Evolutionary conservation across 1,140 invertebrate genomes (phyloP).

Genomic region (Drosophila nikananu): DNA sequence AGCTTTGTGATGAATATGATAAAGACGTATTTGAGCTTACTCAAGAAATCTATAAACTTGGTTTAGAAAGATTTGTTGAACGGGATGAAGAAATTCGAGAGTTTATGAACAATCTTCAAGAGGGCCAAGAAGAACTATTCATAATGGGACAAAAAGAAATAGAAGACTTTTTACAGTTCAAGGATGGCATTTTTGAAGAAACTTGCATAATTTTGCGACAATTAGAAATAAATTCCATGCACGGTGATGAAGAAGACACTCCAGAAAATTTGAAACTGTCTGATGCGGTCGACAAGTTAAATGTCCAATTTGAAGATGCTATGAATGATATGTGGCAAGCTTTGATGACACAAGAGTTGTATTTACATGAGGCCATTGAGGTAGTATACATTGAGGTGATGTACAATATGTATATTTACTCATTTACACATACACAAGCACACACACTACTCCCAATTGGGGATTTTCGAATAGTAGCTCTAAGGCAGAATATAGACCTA

Average conservation of each 20-base stretch:
- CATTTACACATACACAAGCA: too few relatives aligned
- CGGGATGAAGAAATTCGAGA: constrained; percentile 89
- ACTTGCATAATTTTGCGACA: constrained; percentile 64
- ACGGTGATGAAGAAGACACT: constrained; percentile 58
- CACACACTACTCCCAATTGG: not conserved
- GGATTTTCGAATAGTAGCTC: too few relatives aligned
- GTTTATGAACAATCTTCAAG: constrained; percentile 89
- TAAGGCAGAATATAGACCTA: too few relatives aligned
- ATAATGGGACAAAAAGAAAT: constrained; percentile 54
- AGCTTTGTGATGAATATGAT: constrained; percentile 84
- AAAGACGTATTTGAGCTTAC: constrained; percentile 88
- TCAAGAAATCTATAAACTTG: constrained; percentile 89
- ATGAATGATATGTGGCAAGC: constrained; percentile 90
- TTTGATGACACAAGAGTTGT: constrained; percentile 91
- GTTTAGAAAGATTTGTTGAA: constrained; percentile 88
- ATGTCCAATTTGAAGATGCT: constrained; percentile 85
- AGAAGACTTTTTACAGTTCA: constrained; percentile 62
- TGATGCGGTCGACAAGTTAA: constrained; percentile 79
- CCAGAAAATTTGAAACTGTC: constrained; percentile 74
- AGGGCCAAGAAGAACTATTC: constrained; percentile 86
- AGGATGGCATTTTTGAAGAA: constrained; percentile 58
- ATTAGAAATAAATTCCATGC: constrained; percentile 49
- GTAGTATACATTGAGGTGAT: constrained; percentile 5
- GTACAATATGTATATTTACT: too few relatives aligned
- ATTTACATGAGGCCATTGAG: constrained; percentile 92